Evolutionary conservation across 1,140 invertebrate genomes (phyloP).

Genomic region (Drosophila bifasciata): DNA sequence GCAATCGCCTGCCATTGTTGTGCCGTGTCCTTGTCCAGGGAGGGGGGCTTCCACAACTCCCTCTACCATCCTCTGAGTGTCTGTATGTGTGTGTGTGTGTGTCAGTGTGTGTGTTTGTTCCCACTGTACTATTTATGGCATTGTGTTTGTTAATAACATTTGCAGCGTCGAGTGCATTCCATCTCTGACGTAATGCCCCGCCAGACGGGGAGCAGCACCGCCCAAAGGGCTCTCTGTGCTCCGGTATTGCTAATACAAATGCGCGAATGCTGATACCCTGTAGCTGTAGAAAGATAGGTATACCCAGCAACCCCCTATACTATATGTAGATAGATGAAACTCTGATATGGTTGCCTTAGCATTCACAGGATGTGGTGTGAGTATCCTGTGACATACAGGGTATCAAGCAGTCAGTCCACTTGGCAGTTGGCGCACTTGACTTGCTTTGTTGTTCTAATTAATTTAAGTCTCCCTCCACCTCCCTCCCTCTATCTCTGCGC

Average conservation of each 20-base stretch:
- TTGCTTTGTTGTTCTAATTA: slow-evolving; percentile 48
- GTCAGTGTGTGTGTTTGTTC: slow-evolving; percentile 12
- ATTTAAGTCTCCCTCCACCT: slow-evolving; percentile 27
- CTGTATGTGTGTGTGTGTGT: slow-evolving; percentile 10
- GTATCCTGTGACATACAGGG: too few species aligned
- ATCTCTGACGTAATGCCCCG: slow-evolving; percentile 58
- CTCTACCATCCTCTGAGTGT: not conserved
- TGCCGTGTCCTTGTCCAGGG: slow-evolving; percentile 36
- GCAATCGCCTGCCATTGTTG: slow-evolving; percentile 36
- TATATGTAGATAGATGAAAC: too few species aligned
- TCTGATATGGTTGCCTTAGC: too few species aligned
- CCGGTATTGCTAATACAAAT: slow-evolving; percentile 35
- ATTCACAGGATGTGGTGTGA: not conserved
- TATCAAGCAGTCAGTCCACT: too few species aligned
- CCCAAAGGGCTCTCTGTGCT: not conserved
- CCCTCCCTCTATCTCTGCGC: not conserved
- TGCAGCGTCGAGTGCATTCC: slow-evolving; percentile 61
- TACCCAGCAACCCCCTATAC: too few species aligned
- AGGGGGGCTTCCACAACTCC: slow-evolving; percentile 4
- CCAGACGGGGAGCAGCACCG: slow-evolving; percentile 11
- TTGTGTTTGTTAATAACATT: slow-evolving; percentile 69
- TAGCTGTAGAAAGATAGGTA: too few species aligned
- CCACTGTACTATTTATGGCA: slow-evolving; percentile 57
- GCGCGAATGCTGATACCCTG: slow-evolving; percentile 16
- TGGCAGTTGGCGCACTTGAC: not conserved